phyloP scores from a whole-genome alignment of 2,113 vertebrate species.

The Panthera leo region DNA sequence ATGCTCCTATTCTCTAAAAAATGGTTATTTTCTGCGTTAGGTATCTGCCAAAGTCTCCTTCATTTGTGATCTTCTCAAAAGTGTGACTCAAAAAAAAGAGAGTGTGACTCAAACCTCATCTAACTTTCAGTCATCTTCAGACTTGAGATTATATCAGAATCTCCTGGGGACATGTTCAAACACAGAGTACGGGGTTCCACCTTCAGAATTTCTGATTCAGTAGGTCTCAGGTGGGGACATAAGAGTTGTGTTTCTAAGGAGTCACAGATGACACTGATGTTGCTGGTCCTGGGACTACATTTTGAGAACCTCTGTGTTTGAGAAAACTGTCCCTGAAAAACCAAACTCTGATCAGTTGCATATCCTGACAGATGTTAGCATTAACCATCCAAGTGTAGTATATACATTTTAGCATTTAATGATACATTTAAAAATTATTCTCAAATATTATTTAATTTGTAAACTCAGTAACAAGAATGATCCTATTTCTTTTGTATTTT shows the following conservation, averaged over 20 bases:
- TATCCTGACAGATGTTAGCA: not conserved
- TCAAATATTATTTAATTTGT: not conserved
- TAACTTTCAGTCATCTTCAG: not conserved
- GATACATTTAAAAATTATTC: not conserved
- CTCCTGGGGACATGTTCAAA: not conserved
- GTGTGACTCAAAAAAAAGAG: not conserved
- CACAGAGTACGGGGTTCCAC: not conserved
- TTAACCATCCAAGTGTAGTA: not conserved
- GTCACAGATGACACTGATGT: not conserved
- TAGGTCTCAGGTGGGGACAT: not conserved
- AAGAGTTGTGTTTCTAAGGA: not conserved
- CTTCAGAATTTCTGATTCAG: not conserved
- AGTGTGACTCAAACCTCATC: not conserved
- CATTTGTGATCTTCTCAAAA: not conserved
- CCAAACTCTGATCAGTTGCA: not conserved
- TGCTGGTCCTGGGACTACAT: not conserved
- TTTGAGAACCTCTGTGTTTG: not conserved
- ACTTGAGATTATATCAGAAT: not conserved
- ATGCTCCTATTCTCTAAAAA: not conserved
- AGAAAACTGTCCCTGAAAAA: not conserved
- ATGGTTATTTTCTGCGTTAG: not conserved
- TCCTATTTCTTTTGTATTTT: not conserved
- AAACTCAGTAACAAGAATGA: not conserved
- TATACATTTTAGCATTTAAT: not conserved
- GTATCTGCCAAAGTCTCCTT: not conserved